Evolutionary conservation across 2,113 vertebrate species (phyloP).

Genomic region (Chamaetylas fuelleborni): DNA sequence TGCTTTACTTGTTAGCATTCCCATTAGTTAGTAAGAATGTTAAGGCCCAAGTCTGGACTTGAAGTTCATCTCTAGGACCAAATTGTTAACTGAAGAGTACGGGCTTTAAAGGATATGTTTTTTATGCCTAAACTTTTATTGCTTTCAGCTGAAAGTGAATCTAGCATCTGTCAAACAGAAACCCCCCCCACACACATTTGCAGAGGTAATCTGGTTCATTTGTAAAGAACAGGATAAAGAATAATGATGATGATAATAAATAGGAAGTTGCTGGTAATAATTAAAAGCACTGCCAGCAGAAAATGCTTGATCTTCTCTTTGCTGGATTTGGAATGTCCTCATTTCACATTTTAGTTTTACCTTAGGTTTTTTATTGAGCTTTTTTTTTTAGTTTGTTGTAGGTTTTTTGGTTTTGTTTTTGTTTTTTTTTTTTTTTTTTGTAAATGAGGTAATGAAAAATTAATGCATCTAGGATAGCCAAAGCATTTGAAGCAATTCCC

Average conservation of each 20-base stretch:
- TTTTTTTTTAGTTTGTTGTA: not conserved
- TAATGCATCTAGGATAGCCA: constrained; percentile 26
- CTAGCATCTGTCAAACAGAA: not conserved
- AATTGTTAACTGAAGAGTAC: not conserved
- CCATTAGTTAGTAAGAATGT: not conserved
- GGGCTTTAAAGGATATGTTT: not conserved
- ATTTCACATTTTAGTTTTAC: constrained; percentile 38
- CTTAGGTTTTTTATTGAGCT: not conserved
- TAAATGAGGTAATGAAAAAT: constrained; percentile 54
- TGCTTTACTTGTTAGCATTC: not conserved
- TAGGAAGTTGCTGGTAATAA: not conserved
- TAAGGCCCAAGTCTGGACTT: not conserved
- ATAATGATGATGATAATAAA: not conserved
- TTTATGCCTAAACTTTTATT: not conserved
- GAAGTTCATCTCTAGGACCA: not conserved
- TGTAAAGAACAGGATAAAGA: not conserved
- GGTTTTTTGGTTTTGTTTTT: not conserved
- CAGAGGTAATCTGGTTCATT: not conserved
- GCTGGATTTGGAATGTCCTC: constrained; percentile 25
- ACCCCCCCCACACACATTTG: not conserved
- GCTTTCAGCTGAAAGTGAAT: not conserved
- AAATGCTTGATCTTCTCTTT: constrained; percentile 30
- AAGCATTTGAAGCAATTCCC: constrained; percentile 50
- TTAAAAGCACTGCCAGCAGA: not conserved
- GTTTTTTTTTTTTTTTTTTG: not conserved